phyloP scores from a whole-genome alignment of 2,113 vertebrate genomes.

The Bujurquina vittata region DNA sequence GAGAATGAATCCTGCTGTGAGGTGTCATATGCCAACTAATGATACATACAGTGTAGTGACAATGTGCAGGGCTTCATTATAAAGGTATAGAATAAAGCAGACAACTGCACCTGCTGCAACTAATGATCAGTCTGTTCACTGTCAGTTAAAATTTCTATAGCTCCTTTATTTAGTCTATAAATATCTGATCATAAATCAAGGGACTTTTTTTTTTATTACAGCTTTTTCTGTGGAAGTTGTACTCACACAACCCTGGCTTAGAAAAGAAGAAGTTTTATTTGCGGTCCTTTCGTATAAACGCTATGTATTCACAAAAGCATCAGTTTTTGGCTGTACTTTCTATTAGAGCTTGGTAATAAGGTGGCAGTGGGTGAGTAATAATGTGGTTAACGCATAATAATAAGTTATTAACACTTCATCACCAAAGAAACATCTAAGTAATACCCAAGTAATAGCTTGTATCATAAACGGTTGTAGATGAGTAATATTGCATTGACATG shows the following conservation, averaged over 20 bases:
- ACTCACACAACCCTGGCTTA: neutral
- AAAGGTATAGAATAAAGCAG: neutral
- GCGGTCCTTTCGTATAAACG: neutral
- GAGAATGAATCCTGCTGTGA: neutral
- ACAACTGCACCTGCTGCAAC: neutral
- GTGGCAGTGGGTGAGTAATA: too few relatives aligned
- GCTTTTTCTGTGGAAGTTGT: too few relatives aligned
- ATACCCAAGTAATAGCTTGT: neutral
- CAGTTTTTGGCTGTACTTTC: neutral
- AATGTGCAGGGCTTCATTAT: neutral
- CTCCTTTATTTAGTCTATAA: neutral
- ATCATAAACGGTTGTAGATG: neutral
- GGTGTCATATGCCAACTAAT: slow-evolving; percentile 6
- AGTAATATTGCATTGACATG: neutral
- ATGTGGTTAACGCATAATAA: too few relatives aligned
- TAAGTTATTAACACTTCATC: neutral
- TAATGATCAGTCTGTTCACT: neutral
- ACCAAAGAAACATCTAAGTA: neutral
- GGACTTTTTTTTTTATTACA: neutral
- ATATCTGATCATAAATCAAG: too few relatives aligned
- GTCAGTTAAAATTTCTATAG: neutral
- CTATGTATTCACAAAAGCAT: neutral
- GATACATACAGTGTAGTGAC: slow-evolving; percentile 7
- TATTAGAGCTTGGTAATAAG: neutral
- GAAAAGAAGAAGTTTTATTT: neutral